These are phyloP conservation scores for Brachionus rubens DNA, from an alignment of 1,140 invertebrate species.

Conservation along the genomic window DNA sequence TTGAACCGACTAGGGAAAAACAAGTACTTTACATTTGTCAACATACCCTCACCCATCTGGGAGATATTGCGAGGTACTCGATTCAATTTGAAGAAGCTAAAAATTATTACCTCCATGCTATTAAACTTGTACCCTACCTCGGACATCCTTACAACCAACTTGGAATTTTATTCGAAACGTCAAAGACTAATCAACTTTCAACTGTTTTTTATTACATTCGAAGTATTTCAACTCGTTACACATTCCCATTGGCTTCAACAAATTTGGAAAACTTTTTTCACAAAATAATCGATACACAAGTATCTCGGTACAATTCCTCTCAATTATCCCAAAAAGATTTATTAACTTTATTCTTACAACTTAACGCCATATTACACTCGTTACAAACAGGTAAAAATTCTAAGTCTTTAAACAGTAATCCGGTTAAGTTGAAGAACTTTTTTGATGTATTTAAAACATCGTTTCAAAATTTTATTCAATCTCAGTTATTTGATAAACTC, in stretches of 20 bases:
- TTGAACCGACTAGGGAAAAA: neutral
- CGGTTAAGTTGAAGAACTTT: neutral
- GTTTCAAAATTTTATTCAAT: neutral
- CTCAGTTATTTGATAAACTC: neutral
- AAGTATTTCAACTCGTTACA: neutral
- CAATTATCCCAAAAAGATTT: constrained; percentile 35
- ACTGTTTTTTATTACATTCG: constrained; percentile 41
- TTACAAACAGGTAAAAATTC: constrained; percentile 5
- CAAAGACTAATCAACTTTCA: neutral
- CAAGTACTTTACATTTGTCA: constrained; percentile 32
- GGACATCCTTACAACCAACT: constrained; percentile 47
- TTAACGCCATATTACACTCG: constrained; percentile 6
- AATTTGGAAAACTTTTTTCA: constrained; percentile 46
- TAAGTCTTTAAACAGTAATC: neutral
- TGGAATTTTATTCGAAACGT: constrained; percentile 43
- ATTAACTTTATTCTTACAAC: constrained; percentile 13
- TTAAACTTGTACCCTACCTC: constrained; percentile 9
- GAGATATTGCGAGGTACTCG: constrained; percentile 36
- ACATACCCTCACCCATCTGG: constrained; percentile 29
- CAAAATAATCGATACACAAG: constrained; percentile 21
- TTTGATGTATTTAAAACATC: constrained; percentile 15
- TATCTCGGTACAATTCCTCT: constrained; percentile 5
- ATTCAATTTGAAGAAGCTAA: constrained; percentile 29
- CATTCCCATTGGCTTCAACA: constrained; percentile 41
- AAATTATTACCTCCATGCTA: constrained; percentile 42